Conservation (phyloP, 2,113 vertebrate species). For the Oncorhynchus nerka region DNA sequence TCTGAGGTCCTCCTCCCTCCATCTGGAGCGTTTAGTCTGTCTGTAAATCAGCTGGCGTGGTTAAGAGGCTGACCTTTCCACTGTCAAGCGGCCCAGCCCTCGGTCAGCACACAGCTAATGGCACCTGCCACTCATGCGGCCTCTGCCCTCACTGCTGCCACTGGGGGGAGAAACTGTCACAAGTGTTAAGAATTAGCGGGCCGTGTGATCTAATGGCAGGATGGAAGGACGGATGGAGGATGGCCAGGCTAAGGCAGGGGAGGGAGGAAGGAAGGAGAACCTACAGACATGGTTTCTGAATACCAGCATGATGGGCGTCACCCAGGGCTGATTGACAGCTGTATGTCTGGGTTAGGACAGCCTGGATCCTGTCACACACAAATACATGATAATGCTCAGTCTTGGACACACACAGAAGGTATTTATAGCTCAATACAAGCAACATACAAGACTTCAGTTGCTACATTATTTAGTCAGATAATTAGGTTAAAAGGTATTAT, state of each 20-base stretch:
- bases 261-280: conserved; percentile 41
- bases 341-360: conserved; percentile 51
- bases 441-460: too few relatives aligned
- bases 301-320: conserved; percentile 48
- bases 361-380: background rate
- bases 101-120: conserved; percentile 34
- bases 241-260: conserved; percentile 40
- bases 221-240: conserved; percentile 30
- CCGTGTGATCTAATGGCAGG: conserved; percentile 70
- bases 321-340: conserved; percentile 66
- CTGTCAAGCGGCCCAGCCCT: conserved; percentile 38
- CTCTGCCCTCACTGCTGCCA: conserved; percentile 5
- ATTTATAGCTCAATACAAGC: too few relatives aligned
- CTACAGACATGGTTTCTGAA: conserved; percentile 50
- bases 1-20: background rate
- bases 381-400: background rate
- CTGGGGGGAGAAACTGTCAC: conserved; percentile 44
- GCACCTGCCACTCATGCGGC: conserved; percentile 26
- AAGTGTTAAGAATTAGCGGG: conserved; percentile 67
- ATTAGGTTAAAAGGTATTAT: too few relatives aligned
- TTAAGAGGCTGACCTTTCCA: conserved; percentile 36
- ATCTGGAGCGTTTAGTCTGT: conserved; percentile 13
- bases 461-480: too few relatives aligned
- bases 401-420: background rate
- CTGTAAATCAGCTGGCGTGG: too few relatives aligned